These are phyloP conservation scores for Virgularia gustaviana DNA, from an alignment of 92 coral and sea anemone species.

Conservation along the genomic window DNA sequence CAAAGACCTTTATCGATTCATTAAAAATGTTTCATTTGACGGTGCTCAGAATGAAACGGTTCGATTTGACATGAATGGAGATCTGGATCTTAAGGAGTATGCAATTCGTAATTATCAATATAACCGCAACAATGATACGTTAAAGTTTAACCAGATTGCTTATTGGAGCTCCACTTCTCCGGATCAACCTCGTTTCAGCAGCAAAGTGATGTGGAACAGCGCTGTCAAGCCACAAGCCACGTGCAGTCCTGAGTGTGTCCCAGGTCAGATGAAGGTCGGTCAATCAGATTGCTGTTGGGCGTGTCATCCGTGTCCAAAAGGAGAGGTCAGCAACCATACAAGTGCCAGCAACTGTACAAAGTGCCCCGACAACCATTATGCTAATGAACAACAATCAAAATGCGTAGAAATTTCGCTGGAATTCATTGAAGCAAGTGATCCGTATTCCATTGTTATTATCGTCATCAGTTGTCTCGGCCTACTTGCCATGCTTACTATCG, in stretches of 20 bases:
- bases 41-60: conserved; percentile 58
- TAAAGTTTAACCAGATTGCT: conserved; percentile 59
- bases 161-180: conserved; percentile 49
- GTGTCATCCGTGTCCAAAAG: conserved; percentile 88
- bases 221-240: conserved; percentile 67
- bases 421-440: conserved; percentile 52
- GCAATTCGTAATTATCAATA: conserved; percentile 52
- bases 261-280: conserved; percentile 82
- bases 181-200: neutral
- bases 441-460: conserved; percentile 63
- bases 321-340: conserved; percentile 59
- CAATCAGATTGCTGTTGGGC: conserved; percentile 95
- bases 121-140: neutral
- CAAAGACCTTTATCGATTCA: conserved; percentile 52
- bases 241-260: conserved; percentile 76
- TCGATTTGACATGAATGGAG: conserved; percentile 70
- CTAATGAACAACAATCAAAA: conserved; percentile 57
- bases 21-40: conserved; percentile 51
- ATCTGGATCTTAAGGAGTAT: conserved; percentile 68
- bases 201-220: conserved; percentile 63
- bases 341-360: conserved; percentile 58
- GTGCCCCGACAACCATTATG: conserved; percentile 72
- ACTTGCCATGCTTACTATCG: conserved; percentile 46
- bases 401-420: conserved; percentile 61
- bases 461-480: conserved; percentile 61